A percentile compares a stretch with the other conserved stretches of the same genome.
phyloP scores from a whole-genome alignment of 1,140 invertebrate genomes.

The Neuroterus valhalla region DNA sequence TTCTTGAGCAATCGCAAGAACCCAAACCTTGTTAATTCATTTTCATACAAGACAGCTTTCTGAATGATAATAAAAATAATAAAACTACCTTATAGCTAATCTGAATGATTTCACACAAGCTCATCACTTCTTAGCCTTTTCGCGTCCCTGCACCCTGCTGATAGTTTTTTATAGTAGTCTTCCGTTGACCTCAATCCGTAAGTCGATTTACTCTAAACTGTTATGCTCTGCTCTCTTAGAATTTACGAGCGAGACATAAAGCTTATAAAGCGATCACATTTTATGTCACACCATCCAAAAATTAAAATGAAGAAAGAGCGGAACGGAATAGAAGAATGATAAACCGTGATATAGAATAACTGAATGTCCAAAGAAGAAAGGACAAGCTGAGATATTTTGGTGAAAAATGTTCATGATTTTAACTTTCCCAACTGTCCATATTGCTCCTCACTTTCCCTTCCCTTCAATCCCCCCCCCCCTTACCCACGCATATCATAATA shows the following conservation, averaged over 20 bases:
- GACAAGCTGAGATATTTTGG: not conserved
- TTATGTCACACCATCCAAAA: constrained; percentile 19
- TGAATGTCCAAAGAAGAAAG: not conserved
- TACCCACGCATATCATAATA: no score
- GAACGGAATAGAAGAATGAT: not conserved
- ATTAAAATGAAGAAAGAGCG: constrained; percentile 4
- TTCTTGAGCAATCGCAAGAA: no score
- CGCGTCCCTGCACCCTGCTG: constrained; percentile 1
- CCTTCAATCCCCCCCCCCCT: no score
- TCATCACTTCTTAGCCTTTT: not conserved
- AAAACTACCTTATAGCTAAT: no score
- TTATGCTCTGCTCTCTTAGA: constrained; percentile 14
- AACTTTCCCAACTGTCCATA: no score
- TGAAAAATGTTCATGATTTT: no score
- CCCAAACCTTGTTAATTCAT: no score
- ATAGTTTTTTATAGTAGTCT: constrained; percentile 29
- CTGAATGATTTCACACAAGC: not conserved
- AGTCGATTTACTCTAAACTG: constrained; percentile 27
- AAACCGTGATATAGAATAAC: not conserved
- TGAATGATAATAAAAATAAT: no score
- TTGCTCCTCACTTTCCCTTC: no score
- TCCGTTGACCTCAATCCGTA: constrained; percentile 18
- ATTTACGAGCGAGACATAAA: constrained; percentile 26
- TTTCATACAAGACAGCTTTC: no score
- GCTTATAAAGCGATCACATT: constrained; percentile 10